Conservation (phyloP, 2,888 invertebrate species). For the Agrotis segetum region DNA sequence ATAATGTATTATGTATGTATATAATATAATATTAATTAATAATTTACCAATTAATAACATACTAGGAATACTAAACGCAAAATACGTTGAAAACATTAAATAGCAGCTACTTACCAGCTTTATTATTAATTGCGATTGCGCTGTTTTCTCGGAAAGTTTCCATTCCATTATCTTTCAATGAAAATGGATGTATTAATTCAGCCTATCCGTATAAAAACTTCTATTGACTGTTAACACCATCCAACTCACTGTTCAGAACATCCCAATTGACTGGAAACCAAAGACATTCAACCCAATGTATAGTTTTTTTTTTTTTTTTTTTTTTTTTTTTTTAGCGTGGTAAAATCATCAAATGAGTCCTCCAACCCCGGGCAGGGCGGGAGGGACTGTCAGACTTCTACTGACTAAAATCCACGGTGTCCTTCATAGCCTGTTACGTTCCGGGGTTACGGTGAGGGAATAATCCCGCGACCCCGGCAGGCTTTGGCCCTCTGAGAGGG, state of each 20-base stretch:
- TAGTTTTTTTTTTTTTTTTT: no score
- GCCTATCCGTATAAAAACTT: constrained; percentile 1
- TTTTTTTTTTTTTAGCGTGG: no score
- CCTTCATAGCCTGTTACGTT: no score
- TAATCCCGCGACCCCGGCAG: no score
- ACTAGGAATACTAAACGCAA: neutral
- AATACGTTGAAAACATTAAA: neutral
- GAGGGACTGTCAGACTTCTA: no score
- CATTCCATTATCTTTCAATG: constrained; percentile 1
- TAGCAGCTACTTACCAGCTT: neutral
- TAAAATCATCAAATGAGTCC: no score
- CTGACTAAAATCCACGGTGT: no score
- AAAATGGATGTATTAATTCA: neutral
- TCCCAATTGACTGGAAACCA: neutral
- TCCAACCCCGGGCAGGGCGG: no score
- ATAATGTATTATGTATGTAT: no score
- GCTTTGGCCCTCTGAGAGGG: no score
- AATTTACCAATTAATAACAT: constrained; percentile 1
- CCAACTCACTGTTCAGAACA: neutral
- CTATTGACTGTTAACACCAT: neutral
- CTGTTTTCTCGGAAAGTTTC: constrained; percentile 8
- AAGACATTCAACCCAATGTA: neutral
- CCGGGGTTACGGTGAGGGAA: no score
- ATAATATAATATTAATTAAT: no score
- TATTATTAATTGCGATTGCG: constrained; percentile 5